Base-by-base conservation (phyloP, 1,140 invertebrate species). In the Maconellicoccus hirsutus region DNA sequence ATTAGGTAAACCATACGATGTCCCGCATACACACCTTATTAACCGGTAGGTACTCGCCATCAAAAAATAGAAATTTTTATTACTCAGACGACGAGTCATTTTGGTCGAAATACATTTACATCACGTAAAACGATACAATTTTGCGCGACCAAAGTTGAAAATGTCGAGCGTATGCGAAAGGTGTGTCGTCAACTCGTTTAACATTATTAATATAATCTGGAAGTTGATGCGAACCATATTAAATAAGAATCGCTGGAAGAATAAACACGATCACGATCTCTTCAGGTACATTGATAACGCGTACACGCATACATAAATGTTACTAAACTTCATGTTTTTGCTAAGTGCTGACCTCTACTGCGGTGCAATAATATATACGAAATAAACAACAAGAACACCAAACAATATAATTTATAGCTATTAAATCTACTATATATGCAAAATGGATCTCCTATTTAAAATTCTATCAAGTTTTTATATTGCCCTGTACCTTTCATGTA, bases 121-220 rank as follows among this genome's bases (percentile, higher is more conserved):
- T 33, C 29, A 33, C 29, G 29, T 33, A 33, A 33, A 33, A 3
- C 29, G 29, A 33, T 33, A 33, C 29, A 33, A 12, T 33, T 33
- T 33, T 12, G 29, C 29, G 29, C 29, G 29, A 33, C 29, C 3
- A 12, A 6, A 12, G 42, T 14, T 19, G 16, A 19, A 52, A 52
- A 52, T 16, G n/a, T 52, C 42, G n/a, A 52, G 42, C n/a, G 16
- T 52, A 52, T 52, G 42, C 42, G 42, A 66, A 66, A 66, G 61
- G 61, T 66, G 61, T 66, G 61, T 66, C 61, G 22, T 25, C 61
- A 16, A 25, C 25, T 66, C 61, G 21, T 66, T 25, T 10, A 66
- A 66, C 61, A 66, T 66, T 66, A 66, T 23, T 66, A 66, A 66
- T 66, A 66, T 26, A 66, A 66, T 66, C 61, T 66, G 61, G 61